Conservation (phyloP, 2,888 invertebrate genomes). For the Nomada fucata region DNA sequence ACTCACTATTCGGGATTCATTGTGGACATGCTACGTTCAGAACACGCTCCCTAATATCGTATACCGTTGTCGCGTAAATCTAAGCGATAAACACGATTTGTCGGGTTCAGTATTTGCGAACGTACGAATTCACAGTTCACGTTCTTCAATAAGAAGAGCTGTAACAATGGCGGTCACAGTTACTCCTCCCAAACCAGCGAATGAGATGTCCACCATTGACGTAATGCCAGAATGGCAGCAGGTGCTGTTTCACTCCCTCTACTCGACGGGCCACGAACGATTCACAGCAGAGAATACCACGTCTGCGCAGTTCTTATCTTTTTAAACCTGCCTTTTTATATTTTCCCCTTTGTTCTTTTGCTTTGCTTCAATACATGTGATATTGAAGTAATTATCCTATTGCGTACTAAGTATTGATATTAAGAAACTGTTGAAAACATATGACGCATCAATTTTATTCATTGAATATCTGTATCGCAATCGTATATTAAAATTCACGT, state of each 20-base stretch:
- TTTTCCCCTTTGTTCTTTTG: background rate
- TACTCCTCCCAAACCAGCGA: constrained; percentile 80
- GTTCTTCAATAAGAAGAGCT: constrained; percentile 71
- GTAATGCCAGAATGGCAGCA: constrained; percentile 81
- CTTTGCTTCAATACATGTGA: background rate
- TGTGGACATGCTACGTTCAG: constrained; percentile 83
- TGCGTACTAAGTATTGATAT: background rate
- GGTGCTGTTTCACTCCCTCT: constrained; percentile 70
- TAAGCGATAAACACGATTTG: constrained; percentile 38
- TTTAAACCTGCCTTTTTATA: background rate
- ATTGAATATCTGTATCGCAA: background rate
- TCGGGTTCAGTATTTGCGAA: constrained; percentile 50
- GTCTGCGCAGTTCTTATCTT: constrained; percentile 56
- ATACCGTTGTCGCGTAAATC: constrained; percentile 36
- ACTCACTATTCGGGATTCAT: constrained; percentile 85
- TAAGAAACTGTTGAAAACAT: background rate
- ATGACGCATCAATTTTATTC: background rate
- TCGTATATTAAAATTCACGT: background rate
- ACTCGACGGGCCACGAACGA: constrained; percentile 51
- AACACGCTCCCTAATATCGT: constrained; percentile 60
- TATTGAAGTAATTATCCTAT: background rate
- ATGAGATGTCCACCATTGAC: constrained; percentile 79
- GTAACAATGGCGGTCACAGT: constrained; percentile 81
- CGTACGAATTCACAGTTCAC: constrained; percentile 66
- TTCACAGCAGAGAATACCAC: constrained; percentile 32